phyloP scores from a whole-genome alignment of 1,140 invertebrate species.

The Nomia melanderi region DNA sequence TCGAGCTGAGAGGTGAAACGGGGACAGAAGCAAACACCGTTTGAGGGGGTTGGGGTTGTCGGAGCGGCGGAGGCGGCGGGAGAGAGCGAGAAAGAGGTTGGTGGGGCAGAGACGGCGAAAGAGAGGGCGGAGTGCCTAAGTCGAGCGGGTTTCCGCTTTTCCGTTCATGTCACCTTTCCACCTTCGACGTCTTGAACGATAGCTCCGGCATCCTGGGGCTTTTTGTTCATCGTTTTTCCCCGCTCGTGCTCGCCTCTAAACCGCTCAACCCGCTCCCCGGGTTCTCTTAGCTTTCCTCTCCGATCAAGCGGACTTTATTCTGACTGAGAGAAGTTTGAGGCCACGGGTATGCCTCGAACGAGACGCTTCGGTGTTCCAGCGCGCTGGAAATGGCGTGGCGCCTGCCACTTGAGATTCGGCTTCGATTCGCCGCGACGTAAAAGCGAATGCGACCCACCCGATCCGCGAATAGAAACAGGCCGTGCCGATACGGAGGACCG shows the following conservation, averaged over 20 bases:
- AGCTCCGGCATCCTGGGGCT: constrained; percentile 39
- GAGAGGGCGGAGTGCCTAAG: constrained; percentile 41
- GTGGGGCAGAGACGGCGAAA: not conserved
- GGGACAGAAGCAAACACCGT: constrained; percentile 20
- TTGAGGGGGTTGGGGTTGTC: not conserved
- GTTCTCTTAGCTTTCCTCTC: constrained; percentile 7
- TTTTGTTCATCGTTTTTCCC: constrained; percentile 46
- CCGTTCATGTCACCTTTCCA: constrained; percentile 60
- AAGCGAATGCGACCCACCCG: constrained; percentile 30
- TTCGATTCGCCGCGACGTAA: constrained; percentile 16
- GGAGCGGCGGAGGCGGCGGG: not conserved
- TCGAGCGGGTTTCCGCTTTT: constrained; percentile 60
- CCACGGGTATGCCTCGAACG: constrained; percentile 14
- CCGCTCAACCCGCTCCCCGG: not conserved
- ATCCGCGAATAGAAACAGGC: not conserved
- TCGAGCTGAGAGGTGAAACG: constrained; percentile 1
- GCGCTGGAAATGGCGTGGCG: constrained; percentile 22
- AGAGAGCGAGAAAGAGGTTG: constrained; percentile 28
- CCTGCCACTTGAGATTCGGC: constrained; percentile 29
- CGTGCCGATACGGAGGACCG: not conserved
- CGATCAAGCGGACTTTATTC: constrained; percentile 45
- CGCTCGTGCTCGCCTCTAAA: constrained; percentile 11
- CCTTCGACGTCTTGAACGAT: constrained; percentile 57
- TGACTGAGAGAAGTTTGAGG: constrained; percentile 40
- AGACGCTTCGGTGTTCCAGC: constrained; percentile 11